Evolutionary conservation across 1,140 invertebrate genomes (phyloP).

Genomic region (Rhagoletis pomonella): DNA sequence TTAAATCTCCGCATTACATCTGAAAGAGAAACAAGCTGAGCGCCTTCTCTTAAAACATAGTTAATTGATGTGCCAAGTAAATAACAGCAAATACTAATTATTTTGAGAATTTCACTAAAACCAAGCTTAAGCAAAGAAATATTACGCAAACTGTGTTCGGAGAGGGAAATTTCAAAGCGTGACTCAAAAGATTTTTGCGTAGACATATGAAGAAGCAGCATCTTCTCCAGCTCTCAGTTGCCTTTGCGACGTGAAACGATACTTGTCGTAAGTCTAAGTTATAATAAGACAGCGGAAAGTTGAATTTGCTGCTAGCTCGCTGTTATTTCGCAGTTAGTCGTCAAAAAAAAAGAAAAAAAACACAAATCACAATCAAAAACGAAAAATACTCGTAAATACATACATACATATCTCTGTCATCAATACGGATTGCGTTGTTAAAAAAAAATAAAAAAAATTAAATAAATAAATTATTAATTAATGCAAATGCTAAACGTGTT

Average conservation of each 20-base stretch:
- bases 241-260: slow-evolving; percentile 28
- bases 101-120: not conserved
- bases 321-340: not conserved
- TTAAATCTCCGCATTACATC: no score
- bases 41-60: not conserved
- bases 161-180: not conserved
- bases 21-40: not conserved
- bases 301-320: slow-evolving; percentile 1
- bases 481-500: slow-evolving; percentile 28
- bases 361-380: not conserved
- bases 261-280: slow-evolving; percentile 23
- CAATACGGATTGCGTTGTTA: slow-evolving; percentile 22
- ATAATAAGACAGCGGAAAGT: not conserved
- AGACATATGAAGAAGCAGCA: not conserved
- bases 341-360: not conserved
- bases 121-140: not conserved
- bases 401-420: not conserved
- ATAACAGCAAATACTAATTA: not conserved
- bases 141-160: not conserved
- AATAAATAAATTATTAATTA: slow-evolving; percentile 17
- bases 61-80: not conserved
- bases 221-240: slow-evolving; percentile 32
- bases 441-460: no score
- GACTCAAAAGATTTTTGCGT: not conserved
- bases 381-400: not conserved